These are phyloP conservation scores for Sycophila texana DNA, from an alignment of 2,888 invertebrate species.

Conservation along the genomic window DNA sequence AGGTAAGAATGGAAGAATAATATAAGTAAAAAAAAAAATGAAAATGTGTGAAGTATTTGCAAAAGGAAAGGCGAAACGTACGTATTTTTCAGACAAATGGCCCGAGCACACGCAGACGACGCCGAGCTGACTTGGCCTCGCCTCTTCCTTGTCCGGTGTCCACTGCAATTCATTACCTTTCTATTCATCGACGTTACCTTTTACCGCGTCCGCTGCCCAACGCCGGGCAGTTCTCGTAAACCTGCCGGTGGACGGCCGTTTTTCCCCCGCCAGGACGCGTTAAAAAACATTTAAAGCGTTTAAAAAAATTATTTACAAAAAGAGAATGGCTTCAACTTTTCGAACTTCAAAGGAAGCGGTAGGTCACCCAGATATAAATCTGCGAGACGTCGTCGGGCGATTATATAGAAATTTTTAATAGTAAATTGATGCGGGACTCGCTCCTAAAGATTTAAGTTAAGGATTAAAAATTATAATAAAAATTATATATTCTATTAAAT, in stretches of 20 bases:
- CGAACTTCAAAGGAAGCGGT: too few relatives aligned
- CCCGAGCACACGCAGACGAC: conserved; percentile 67
- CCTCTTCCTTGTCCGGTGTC: conserved; percentile 75
- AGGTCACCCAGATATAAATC: too few relatives aligned
- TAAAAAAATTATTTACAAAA: not conserved
- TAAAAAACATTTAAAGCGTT: too few relatives aligned
- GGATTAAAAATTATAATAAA: too few relatives aligned
- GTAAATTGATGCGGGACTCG: too few relatives aligned
- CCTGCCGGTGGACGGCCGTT: conserved; percentile 57
- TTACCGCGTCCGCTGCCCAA: conserved; percentile 56
- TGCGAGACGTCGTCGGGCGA: too few relatives aligned
- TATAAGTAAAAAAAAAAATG: not conserved
- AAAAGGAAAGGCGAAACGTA: conserved; percentile 48
- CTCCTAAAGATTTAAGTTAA: too few relatives aligned
- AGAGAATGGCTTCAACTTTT: not conserved
- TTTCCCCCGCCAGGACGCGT: not conserved
- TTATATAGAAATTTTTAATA: too few relatives aligned
- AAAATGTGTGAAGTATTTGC: conserved; percentile 28
- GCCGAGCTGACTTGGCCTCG: conserved; percentile 73
- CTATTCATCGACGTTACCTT: conserved; percentile 73
- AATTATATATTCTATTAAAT: too few relatives aligned
- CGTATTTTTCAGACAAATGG: conserved; percentile 69
- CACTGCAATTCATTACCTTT: conserved; percentile 75
- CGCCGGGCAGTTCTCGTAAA: conserved; percentile 59
- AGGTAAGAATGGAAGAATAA: conserved; percentile 1